Evolutionary conservation across 1,140 invertebrate species (phyloP), one percentile per base, ranked within the genome.

Genomic region (Pogonognathellus flavescens): DNA sequence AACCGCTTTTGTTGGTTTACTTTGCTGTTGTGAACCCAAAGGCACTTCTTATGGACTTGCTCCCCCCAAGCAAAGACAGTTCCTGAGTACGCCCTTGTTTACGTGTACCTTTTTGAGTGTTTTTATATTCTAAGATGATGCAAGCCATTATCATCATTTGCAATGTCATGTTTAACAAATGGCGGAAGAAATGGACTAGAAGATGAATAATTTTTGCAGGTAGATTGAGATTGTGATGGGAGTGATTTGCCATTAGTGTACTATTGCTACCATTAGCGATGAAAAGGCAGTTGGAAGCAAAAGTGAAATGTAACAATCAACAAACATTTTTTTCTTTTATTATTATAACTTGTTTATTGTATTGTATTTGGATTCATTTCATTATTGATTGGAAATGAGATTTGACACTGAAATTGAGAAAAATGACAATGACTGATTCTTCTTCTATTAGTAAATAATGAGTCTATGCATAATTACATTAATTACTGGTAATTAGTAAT

Each of bases 391-490:
- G 16, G 70, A 76, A 76, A 76, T 76, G 70, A 76, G 70, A 76
- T 76, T 76, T 76, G 66, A 70, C 66, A 76, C 70, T 49, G 41
- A 76, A 76, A 76, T 76, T 76, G 70, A 76, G 70, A 50, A 76
- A 70, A 76, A 14, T 76, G 70, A 76, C 70, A 76, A 76, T 76
- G 66, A 72, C 41, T 72, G 25, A 72, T 16, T 72, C 14, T 72
- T 31, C 41, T 41, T 41, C 31, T 41, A 41, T 41, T 41, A 41
- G 31, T 41, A 41, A 41, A 41, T 41, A 41, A 41, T 41, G 31
- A 41, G 31, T 41, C 31, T 41, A 41, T 41, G 1, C 31, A 41
- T 41, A 41, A 41, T 41, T 41, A 41, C 31, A 41, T 41, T 41
- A 41, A 41, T 41, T 41, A 41, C 31, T 41, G 31, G 31, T 41